Percentiles rank a stretch among this genome's conserved stretches.
Evolutionary conservation across 2,797 vertebrate species (phyloP).

Genomic region (Gastrophryne carolinensis): DNA sequence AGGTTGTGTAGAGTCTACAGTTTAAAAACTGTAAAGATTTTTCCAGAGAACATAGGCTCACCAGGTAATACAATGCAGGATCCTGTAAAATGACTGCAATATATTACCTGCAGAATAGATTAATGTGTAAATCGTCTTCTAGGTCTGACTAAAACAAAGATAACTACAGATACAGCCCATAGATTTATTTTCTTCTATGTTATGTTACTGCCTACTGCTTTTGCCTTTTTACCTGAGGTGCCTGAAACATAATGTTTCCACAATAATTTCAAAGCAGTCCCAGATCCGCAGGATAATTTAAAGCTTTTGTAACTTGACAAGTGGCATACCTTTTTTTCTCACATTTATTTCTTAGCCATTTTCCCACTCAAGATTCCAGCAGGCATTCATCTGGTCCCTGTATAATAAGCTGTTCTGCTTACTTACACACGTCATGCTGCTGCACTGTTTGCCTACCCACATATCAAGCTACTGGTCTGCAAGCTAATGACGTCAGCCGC

Average conservation of each 20-base stretch:
- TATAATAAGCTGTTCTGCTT: constrained; percentile 42
- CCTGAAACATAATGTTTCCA: constrained; percentile 19
- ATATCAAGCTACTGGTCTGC: constrained; percentile 27
- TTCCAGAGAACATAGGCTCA: too few species aligned
- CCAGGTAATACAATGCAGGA: too few species aligned
- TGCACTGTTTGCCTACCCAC: constrained; percentile 40
- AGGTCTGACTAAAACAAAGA: not conserved
- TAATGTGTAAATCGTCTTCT: not conserved
- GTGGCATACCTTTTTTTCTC: constrained; percentile 11
- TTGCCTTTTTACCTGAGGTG: not conserved
- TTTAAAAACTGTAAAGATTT: too few species aligned
- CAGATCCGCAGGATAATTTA: constrained; percentile 13
- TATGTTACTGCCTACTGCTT: constrained; percentile 1
- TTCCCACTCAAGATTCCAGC: constrained; percentile 36
- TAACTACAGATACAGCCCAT: not conserved
- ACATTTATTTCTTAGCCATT: constrained; percentile 19
- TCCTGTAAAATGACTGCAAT: not conserved
- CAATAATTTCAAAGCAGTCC: constrained; percentile 14
- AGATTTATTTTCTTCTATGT: constrained; percentile 1
- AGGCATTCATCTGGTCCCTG: constrained; percentile 37
- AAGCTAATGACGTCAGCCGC: constrained; percentile 29
- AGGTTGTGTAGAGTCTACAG: too few species aligned
- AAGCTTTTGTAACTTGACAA: constrained; percentile 34
- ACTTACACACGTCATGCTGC: constrained; percentile 29
- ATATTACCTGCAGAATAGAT: not conserved